Conservation (phyloP, 2,113 vertebrate genomes). For the Dendrocopos noguchii region DNA sequence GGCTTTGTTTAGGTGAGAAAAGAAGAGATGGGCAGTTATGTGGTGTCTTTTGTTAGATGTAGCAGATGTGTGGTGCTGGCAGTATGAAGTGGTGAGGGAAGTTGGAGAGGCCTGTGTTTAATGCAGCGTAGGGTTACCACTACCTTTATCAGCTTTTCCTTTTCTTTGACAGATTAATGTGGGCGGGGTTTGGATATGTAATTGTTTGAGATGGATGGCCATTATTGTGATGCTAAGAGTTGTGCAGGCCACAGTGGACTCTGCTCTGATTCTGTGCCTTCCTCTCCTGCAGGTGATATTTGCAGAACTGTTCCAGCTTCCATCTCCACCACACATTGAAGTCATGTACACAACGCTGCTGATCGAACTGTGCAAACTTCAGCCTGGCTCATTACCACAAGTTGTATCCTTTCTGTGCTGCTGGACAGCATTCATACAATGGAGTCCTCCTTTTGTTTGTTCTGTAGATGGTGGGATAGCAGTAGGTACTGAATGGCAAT, state of each 20-base stretch:
- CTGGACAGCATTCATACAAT: neutral
- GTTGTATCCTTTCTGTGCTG: conserved; percentile 90
- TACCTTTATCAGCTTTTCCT: neutral
- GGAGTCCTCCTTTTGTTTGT: neutral
- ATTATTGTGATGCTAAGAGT: neutral
- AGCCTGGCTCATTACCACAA: conserved; percentile 96
- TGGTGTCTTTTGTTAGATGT: neutral
- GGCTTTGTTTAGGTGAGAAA: neutral
- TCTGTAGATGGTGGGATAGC: neutral
- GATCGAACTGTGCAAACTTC: conserved; percentile 98
- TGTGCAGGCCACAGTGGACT: rapidly evolving
- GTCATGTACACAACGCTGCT: conserved; percentile 96
- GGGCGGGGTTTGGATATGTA: neutral
- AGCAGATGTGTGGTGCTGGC: neutral
- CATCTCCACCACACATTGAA: conserved; percentile 89
- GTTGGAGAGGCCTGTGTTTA: neutral
- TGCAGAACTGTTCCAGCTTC: conserved; percentile 93
- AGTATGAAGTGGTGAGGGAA: neutral
- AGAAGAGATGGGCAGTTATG: rapidly evolving
- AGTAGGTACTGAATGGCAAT: neutral
- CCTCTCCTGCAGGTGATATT: conserved; percentile 88
- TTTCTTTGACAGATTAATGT: neutral
- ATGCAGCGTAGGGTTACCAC: neutral
- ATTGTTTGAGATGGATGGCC: neutral
- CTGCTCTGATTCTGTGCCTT: neutral